Evolutionary conservation across 1,140 invertebrate genomes (phyloP).

Genomic region (Euura saliciscinereae): DNA sequence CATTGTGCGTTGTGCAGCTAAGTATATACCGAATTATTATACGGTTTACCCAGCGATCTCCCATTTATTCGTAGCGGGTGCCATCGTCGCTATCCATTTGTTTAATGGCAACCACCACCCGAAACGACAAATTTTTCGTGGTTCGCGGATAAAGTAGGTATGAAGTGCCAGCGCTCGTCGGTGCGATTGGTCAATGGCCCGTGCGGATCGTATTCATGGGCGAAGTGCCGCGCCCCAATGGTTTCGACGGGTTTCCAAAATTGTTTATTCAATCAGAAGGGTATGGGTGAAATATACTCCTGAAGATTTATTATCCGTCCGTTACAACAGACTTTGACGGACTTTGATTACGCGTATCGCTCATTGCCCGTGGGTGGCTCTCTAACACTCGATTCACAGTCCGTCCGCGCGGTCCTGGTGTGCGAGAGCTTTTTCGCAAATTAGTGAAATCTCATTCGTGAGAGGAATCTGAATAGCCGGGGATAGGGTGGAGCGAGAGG

Average conservation of each 20-base stretch:
- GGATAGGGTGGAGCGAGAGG: too few relatives aligned
- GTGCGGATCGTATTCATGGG: conserved; percentile 34
- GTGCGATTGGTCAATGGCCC: conserved; percentile 33
- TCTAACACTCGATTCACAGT: not conserved
- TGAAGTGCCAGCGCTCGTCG: conserved; percentile 19
- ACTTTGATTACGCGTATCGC: not conserved
- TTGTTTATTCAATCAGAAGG: not conserved
- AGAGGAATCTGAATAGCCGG: too few relatives aligned
- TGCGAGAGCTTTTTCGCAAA: not conserved
- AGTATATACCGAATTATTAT: not conserved
- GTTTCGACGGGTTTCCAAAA: not conserved
- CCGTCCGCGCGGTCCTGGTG: not conserved
- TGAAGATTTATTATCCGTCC: conserved; percentile 1
- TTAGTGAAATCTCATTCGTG: too few relatives aligned
- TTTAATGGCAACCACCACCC: conserved; percentile 26
- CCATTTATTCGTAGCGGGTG: conserved; percentile 14
- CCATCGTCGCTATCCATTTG: conserved; percentile 12
- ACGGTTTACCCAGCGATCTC: conserved; percentile 14
- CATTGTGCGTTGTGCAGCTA: not conserved
- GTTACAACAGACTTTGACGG: not conserved
- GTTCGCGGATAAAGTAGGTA: conserved; percentile 40
- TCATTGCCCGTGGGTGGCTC: not conserved
- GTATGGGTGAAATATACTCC: not conserved
- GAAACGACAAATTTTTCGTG: conserved; percentile 25
- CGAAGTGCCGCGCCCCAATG: not conserved